Evolutionary conservation across 1,140 invertebrate species (phyloP).

Genomic region (Euwallacea fornicatus): DNA sequence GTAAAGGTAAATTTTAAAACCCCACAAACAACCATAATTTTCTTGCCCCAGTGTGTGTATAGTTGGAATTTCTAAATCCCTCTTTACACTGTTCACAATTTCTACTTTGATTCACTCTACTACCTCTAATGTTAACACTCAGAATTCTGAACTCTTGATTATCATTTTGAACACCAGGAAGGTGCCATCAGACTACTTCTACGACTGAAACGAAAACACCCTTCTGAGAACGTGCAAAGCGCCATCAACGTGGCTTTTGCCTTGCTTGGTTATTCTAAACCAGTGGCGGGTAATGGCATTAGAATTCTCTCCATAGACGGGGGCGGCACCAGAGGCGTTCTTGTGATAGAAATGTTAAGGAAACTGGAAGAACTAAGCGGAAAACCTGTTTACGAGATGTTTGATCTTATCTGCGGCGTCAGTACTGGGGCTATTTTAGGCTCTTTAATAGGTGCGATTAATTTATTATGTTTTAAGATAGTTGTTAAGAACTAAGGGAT

Average conservation of each 20-base stretch:
- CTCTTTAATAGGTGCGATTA: constrained; percentile 61
- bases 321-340: constrained; percentile 82
- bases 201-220: constrained; percentile 52
- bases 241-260: constrained; percentile 67
- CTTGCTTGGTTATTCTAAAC: constrained; percentile 72
- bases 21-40: neutral
- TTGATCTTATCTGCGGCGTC: constrained; percentile 91
- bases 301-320: constrained; percentile 87
- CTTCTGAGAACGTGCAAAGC: constrained; percentile 54
- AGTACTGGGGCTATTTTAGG: constrained; percentile 84
- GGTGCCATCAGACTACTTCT: constrained; percentile 66
- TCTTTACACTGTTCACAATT: neutral
- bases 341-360: constrained; percentile 78
- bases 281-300: constrained; percentile 72
- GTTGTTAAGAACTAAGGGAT: neutral
- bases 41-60: neutral
- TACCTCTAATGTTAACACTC: no score
- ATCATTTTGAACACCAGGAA: constrained; percentile 53
- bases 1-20: constrained; percentile 61
- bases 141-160: no score
- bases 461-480: no score
- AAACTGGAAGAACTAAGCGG: constrained; percentile 74
- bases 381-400: constrained; percentile 68
- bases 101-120: no score
- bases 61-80: neutral